A percentile compares a stretch with the other conserved stretches of the same genome.
phyloP scores from a whole-genome alignment of 2,797 vertebrate genomes.

The Peromyscus nudipes region DNA sequence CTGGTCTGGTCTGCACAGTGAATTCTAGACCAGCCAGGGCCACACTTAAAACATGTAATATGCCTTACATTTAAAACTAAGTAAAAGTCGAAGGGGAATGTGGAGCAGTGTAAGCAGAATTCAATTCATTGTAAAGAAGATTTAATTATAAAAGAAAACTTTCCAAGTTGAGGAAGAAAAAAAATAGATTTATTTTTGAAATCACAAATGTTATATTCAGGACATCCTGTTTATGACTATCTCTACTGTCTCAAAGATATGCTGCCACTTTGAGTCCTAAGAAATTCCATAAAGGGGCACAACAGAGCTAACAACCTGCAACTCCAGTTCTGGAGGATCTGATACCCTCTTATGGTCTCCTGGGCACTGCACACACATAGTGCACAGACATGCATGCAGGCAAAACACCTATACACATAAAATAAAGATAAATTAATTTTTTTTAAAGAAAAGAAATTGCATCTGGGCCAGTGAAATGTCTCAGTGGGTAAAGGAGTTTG shows the following conservation, averaged over 20 bases:
- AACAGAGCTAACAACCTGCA: background rate
- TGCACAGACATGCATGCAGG: background rate
- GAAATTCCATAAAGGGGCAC: background rate
- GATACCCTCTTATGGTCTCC: background rate
- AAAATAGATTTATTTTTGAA: background rate
- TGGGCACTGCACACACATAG: background rate
- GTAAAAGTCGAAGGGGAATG: background rate
- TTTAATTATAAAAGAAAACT: constrained; percentile 36
- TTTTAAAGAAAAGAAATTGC: background rate
- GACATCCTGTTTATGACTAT: background rate
- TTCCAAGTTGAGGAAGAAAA: constrained; percentile 8
- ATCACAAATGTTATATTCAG: background rate
- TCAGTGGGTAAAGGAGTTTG: background rate
- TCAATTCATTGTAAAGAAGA: constrained; percentile 43
- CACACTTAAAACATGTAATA: no score
- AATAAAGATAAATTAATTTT: background rate
- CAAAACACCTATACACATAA: background rate
- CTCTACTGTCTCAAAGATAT: background rate
- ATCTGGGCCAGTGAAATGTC: background rate
- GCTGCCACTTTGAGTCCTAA: background rate
- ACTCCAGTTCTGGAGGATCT: background rate
- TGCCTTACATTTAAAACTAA: no score
- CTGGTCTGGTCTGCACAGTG: no score
- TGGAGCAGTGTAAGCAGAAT: background rate
- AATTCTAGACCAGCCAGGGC: no score